Evolutionary conservation across 2,113 vertebrate species (phyloP).

Genomic region (Silurus asotus): DNA sequence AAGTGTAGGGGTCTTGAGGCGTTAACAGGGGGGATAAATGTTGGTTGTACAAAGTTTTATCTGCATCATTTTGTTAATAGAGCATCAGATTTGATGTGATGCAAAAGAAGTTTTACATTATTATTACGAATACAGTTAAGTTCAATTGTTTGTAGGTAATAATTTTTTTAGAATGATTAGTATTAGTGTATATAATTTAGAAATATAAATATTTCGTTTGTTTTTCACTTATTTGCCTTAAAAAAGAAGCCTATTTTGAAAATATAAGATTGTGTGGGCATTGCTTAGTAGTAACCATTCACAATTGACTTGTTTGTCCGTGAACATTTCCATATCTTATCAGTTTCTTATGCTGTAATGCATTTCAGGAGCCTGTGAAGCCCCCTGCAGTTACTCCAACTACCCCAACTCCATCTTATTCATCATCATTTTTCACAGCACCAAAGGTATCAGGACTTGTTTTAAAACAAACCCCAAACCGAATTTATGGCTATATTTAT

Average conservation of each 20-base stretch:
- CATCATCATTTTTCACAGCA: slow-evolving; percentile 77
- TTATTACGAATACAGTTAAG: no score
- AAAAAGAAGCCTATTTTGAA: neutral
- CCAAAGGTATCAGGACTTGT: slow-evolving; percentile 79
- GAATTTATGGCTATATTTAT: neutral
- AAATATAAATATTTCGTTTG: no score
- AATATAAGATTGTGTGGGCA: neutral
- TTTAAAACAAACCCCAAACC: neutral
- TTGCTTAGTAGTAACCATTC: neutral
- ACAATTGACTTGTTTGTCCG: neutral
- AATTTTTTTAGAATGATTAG: neutral
- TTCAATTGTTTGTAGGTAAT: neutral
- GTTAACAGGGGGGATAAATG: neutral
- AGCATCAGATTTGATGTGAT: neutral
- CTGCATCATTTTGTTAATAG: no score
- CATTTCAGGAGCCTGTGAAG: slow-evolving; percentile 79
- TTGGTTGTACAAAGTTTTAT: no score
- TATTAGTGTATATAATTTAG: neutral
- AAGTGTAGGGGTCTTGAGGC: neutral
- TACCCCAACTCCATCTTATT: slow-evolving; percentile 76
- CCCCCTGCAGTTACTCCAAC: slow-evolving; percentile 69
- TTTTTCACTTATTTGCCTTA: neutral
- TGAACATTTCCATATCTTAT: neutral
- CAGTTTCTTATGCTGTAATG: slow-evolving; percentile 39
- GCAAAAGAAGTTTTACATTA: neutral